Conservation (phyloP, 2,888 invertebrate genomes). For the Serripes groenlandicus region DNA sequence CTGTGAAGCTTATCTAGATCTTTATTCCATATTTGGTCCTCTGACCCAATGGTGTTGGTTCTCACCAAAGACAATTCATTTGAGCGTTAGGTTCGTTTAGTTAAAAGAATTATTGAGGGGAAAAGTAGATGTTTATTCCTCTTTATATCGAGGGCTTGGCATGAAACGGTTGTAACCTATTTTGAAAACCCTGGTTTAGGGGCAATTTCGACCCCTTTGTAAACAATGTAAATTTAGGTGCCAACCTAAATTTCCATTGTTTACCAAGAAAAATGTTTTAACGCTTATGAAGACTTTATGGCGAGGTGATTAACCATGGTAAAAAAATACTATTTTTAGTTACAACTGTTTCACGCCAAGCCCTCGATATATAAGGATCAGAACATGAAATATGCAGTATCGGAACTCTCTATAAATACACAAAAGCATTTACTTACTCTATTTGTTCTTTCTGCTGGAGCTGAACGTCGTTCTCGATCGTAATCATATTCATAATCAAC, state of each 20-base stretch:
- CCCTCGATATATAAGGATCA: not conserved
- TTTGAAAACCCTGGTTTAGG: no score
- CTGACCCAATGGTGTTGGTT: no score
- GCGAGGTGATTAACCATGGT: not conserved
- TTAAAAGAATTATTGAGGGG: no score
- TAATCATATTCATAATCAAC: conserved; percentile 81
- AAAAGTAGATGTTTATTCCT: no score
- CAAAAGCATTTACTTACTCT: conserved; percentile 32
- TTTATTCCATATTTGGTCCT: no score
- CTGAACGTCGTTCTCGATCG: conserved; percentile 47
- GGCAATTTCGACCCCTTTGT: no score
- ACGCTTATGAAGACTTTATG: not conserved
- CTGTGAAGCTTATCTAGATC: no score
- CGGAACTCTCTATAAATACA: not conserved
- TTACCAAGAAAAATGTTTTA: not conserved
- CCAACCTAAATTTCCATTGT: not conserved
- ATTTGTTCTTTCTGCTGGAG: conserved; percentile 53
- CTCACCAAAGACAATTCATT: no score
- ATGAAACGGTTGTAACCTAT: no score
- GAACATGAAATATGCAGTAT: not conserved
- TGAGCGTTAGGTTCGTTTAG: no score
- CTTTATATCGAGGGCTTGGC: no score
- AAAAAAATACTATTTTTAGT: not conserved
- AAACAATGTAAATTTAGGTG: no score
- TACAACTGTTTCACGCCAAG: not conserved